phyloP scores from a whole-genome alignment of 30 jellyfish, hydroid and myxozoan genomes.

The Calvadosia cruxmelitensis region DNA sequence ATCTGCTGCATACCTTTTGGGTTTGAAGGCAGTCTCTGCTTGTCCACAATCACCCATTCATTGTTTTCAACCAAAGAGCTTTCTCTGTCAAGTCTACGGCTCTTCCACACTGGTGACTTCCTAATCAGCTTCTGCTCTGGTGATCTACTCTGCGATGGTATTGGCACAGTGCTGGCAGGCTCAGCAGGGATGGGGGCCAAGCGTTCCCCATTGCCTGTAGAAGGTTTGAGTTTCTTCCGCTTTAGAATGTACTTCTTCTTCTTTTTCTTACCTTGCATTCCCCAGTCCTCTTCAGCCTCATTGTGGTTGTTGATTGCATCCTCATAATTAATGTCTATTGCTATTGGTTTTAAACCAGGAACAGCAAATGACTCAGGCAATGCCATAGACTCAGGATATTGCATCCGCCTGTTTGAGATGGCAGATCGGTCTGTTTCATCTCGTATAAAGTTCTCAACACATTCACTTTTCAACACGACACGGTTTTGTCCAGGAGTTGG shows the following conservation, averaged over 20 bases:
- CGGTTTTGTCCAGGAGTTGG: not conserved
- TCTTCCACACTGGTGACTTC: conserved; percentile 6
- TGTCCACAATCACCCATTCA: conserved; percentile 29
- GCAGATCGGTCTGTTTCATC: not conserved
- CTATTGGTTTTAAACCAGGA: conserved; percentile 20
- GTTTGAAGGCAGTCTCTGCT: not conserved
- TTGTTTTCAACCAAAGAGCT: conserved; percentile 1
- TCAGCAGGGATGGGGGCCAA: not conserved
- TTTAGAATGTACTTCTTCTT: conserved; percentile 41
- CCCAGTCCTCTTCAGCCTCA: not conserved
- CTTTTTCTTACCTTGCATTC: conserved; percentile 14
- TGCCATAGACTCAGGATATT: conserved; percentile 38
- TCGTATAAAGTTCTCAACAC: not conserved
- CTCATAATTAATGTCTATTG: conserved; percentile 36
- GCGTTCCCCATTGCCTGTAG: not conserved
- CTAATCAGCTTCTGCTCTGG: conserved; percentile 6
- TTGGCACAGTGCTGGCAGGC: not conserved
- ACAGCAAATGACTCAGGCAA: conserved; percentile 13
- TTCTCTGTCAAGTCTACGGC: conserved; percentile 4
- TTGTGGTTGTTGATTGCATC: conserved; percentile 1
- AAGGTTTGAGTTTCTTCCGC: not conserved
- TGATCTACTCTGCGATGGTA: not conserved
- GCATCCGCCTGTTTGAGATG: not conserved
- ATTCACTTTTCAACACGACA: not conserved
- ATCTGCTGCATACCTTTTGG: too few species aligned